Evolutionary conservation across 2,888 invertebrate genomes (phyloP).

Genomic region (Polymixis flavicincta): DNA sequence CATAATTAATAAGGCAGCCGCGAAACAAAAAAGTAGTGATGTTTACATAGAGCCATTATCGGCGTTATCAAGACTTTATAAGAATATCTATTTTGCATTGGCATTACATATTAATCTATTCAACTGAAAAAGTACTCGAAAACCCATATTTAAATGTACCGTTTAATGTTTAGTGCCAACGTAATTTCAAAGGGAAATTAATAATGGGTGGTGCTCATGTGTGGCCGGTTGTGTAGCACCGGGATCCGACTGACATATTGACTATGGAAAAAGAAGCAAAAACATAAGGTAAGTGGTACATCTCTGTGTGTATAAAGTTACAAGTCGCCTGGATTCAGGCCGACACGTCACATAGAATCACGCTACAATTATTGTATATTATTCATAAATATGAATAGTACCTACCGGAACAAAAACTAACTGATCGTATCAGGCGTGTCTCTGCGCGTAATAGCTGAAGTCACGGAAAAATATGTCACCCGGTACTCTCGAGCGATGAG

Average conservation of each 20-base stretch:
- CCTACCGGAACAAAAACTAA: conserved; percentile 43
- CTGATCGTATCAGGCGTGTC: conserved; percentile 50
- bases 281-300: conserved; percentile 80
- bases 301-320: conserved; percentile 63
- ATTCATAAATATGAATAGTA: conserved; percentile 26
- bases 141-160: conserved; percentile 31
- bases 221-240: conserved; percentile 56
- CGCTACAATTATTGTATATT: conserved; percentile 23
- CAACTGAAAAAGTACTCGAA: conserved; percentile 19
- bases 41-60: conserved; percentile 28
- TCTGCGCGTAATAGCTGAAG: conserved; percentile 57
- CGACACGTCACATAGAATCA: conserved; percentile 28
- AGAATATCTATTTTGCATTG: conserved; percentile 33
- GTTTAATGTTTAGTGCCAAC: conserved; percentile 29
- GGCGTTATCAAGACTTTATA: conserved; percentile 25
- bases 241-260: conserved; percentile 70
- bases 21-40: conserved; percentile 16
- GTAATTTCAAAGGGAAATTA: conserved; percentile 49
- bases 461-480: conserved; percentile 66
- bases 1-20: conserved; percentile 25
- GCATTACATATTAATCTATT: conserved; percentile 37
- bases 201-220: conserved; percentile 52
- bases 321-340: conserved; percentile 39
- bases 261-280: conserved; percentile 77
- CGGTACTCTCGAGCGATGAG: conserved; percentile 51